Evolutionary conservation across 2,113 vertebrate genomes (phyloP).

Genomic region (Myodes glareolus): DNA sequence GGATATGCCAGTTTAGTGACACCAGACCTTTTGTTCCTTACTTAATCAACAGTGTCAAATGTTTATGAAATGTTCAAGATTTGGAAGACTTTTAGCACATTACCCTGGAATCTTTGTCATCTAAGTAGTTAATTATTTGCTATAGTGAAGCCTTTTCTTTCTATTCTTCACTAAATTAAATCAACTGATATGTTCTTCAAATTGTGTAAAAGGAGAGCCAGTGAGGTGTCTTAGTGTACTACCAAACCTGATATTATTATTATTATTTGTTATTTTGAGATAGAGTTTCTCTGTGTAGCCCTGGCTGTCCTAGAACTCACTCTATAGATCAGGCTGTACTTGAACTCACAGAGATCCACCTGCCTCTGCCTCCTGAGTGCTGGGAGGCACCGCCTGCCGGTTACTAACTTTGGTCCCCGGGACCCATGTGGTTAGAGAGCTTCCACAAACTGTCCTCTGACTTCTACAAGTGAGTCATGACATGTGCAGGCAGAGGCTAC

Average conservation of each 20-base stretch:
- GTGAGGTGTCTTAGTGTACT: background rate
- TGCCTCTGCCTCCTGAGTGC: too few species aligned
- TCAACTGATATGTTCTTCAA: background rate
- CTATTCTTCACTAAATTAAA: constrained; percentile 51
- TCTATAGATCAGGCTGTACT: too few species aligned
- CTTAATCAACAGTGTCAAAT: background rate
- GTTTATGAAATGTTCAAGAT: background rate
- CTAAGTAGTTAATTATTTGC: background rate
- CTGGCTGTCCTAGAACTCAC: too few species aligned
- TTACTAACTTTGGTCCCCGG: background rate
- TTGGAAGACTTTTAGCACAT: background rate
- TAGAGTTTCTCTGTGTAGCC: too few species aligned
- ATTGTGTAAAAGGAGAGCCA: background rate
- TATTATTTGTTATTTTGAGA: too few species aligned
- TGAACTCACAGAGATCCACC: too few species aligned
- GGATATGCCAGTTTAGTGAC: background rate
- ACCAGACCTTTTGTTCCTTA: background rate
- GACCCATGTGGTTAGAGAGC: background rate
- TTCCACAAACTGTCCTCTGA: background rate
- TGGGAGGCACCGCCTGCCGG: too few species aligned
- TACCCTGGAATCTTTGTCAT: background rate
- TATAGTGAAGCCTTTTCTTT: background rate
- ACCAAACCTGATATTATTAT: background rate
- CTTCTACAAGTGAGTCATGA: background rate
- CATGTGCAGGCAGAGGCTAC: too few species aligned